These are phyloP conservation scores for Micropterix aruncella DNA, from an alignment of 2,888 invertebrate genomes.

Conservation along the genomic window DNA sequence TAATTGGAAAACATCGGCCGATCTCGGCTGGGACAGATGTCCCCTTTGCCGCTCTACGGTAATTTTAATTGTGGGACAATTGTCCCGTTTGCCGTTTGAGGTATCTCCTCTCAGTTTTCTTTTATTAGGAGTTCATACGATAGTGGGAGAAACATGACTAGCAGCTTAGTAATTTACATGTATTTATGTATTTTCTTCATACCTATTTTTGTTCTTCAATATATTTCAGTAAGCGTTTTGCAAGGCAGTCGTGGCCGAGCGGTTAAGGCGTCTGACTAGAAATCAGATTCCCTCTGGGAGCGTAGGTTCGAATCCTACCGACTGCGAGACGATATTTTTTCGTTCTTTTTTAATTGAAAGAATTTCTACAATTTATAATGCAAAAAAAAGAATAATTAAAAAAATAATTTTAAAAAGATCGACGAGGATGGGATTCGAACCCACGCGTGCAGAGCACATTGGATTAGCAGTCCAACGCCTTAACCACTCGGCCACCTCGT, in stretches of 20 bases:
- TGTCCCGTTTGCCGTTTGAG: too few species aligned
- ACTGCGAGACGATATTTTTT: slow-evolving; percentile 38
- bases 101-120: too few species aligned
- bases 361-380: not conserved
- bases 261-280: slow-evolving; percentile 84
- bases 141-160: too few species aligned
- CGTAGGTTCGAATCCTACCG: slow-evolving; percentile 85
- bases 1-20: too few species aligned
- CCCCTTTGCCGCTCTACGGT: too few species aligned
- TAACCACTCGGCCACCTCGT: slow-evolving; percentile 45
- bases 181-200: too few species aligned
- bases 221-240: too few species aligned
- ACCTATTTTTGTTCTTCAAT: too few species aligned
- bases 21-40: too few species aligned
- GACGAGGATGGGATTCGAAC: slow-evolving; percentile 18
- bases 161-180: too few species aligned
- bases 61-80: too few species aligned
- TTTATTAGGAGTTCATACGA: too few species aligned
- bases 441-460: slow-evolving; percentile 21
- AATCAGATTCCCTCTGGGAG: slow-evolving; percentile 85
- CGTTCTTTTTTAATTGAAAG: not conserved
- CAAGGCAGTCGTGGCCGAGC: slow-evolving; percentile 68
- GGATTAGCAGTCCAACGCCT: slow-evolving; percentile 40
- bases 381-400: slow-evolving; percentile 3
- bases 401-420: slow-evolving; percentile 8